phyloP scores from a whole-genome alignment of 2,113 vertebrate species.

The Chauna torquata region DNA sequence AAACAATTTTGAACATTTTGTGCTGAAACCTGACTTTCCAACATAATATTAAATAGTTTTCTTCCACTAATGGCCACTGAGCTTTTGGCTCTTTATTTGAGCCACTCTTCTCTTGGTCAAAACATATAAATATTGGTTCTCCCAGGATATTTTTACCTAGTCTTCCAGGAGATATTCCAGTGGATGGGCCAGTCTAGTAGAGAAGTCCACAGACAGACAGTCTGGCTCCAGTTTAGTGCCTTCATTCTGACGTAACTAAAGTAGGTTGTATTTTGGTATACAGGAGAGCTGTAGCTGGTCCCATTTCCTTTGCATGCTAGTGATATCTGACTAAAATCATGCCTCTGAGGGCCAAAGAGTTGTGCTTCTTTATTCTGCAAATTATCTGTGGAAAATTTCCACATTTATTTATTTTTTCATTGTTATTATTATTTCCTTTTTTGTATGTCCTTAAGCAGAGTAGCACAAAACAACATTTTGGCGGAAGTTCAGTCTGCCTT shows the following conservation, averaged over 20 bases:
- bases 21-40: background rate
- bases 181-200: constrained; percentile 63
- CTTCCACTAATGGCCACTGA: background rate
- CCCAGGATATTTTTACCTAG: constrained; percentile 68
- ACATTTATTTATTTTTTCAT: background rate
- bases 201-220: constrained; percentile 75
- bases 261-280: constrained; percentile 69
- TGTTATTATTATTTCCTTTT: background rate
- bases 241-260: constrained; percentile 52
- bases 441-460: background rate
- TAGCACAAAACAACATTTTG: background rate
- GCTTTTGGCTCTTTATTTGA: background rate
- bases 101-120: constrained; percentile 9
- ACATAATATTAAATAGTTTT: background rate
- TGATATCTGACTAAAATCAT: constrained; percentile 61
- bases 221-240: constrained; percentile 77
- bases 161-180: constrained; percentile 62
- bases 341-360: background rate
- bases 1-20: background rate
- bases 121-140: constrained; percentile 62
- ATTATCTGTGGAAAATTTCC: constrained; percentile 21
- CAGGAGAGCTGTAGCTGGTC: constrained; percentile 49
- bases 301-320: constrained; percentile 33
- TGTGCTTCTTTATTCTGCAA: constrained; percentile 18
- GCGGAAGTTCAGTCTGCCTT: constrained; percentile 23